Evolutionary conservation across 2,113 vertebrate genomes (phyloP), one percentile per base, ranked within the genome.

Genomic region (Ciconia boyciana): DNA sequence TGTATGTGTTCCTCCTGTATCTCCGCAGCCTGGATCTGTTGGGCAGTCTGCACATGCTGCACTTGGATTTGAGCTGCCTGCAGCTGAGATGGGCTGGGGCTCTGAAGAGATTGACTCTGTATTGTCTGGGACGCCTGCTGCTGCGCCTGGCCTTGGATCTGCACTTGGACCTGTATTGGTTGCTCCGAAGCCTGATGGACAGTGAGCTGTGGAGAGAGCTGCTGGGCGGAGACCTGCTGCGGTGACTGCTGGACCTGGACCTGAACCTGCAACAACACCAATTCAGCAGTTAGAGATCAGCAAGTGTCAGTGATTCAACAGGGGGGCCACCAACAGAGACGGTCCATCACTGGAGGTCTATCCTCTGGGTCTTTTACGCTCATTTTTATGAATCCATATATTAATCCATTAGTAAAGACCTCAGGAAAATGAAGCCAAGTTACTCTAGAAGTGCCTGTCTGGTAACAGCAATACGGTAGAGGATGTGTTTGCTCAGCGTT

Each of bases 101-200:
- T 99, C 98, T 97, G 99, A 92, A 93, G 98, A 83, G 98, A 89
- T 52, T 99, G 93, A 83, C 98, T 98, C 94, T 98, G 98, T 97
- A 98, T 98, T 85, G 98, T 96, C 78, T 98, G 98, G 49, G 98
- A 97, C 7, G 98, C 95, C 79, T 98, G 98, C 95, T 99, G 99
- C 87, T 99, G 98, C 3, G 98, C 98, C 96, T 99, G 99, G 66
- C 99, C 99, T 93, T 99, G 99, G 96, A 99, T 99, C 98, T 99
- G 99, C 97, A 99, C 99, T 98, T 99, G 99, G 68, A 99, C 99
- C 97, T 99, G 99, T 89, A 99, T 99, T 8, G 99, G 99, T 83
- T 99, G 99, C 87, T 99, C 99, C 0, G 99, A 97, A 43, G 98
- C 98, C 84, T 99, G 99, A 83, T 99, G 99, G 74, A 99, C 99